A percentile compares a stretch with the other conserved stretches of the same genome.
phyloP scores from a whole-genome alignment of 2,113 vertebrate genomes.

The Meleagris gallopavo region DNA sequence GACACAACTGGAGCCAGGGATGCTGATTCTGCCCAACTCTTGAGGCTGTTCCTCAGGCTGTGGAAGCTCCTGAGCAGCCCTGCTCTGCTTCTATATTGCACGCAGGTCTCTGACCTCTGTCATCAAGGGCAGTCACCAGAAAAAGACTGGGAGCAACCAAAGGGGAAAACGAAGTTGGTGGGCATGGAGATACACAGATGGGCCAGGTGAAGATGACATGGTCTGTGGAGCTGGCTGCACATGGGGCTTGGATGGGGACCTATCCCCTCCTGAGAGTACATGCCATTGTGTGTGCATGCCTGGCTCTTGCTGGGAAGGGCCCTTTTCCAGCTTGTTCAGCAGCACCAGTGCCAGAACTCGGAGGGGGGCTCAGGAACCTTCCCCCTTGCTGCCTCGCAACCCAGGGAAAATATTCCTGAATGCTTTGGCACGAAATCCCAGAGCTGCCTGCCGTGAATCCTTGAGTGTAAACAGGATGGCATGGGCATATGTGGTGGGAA shows the following conservation, averaged over 20 bases:
- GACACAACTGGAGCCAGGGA: neutral
- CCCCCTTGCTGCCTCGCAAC: slow-evolving; percentile 18
- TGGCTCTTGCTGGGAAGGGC: slow-evolving; percentile 29
- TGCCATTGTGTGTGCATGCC: neutral
- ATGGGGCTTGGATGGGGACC: neutral
- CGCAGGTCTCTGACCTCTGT: fast-evolving
- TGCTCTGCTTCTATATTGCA: neutral
- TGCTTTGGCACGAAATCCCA: slow-evolving; percentile 31
- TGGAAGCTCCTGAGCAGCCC: neutral
- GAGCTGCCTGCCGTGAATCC: neutral
- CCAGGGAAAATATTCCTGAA: neutral
- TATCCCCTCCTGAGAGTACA: neutral
- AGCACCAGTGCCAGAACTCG: slow-evolving; percentile 24
- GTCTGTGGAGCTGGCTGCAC: neutral
- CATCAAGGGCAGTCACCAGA: fast-evolving
- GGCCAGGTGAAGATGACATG: neutral
- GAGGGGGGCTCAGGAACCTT: slow-evolving; percentile 9
- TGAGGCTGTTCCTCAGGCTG: neutral
- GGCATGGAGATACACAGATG: fast-evolving
- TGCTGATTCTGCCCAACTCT: neutral
- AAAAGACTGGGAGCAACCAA: neutral
- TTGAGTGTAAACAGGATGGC: neutral
- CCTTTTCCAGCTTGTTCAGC: slow-evolving; percentile 21
- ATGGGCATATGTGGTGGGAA: neutral
- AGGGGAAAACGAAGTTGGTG: neutral